Conservation (phyloP, 2,113 vertebrate species). For the Phrynosoma blainvillii region DNA sequence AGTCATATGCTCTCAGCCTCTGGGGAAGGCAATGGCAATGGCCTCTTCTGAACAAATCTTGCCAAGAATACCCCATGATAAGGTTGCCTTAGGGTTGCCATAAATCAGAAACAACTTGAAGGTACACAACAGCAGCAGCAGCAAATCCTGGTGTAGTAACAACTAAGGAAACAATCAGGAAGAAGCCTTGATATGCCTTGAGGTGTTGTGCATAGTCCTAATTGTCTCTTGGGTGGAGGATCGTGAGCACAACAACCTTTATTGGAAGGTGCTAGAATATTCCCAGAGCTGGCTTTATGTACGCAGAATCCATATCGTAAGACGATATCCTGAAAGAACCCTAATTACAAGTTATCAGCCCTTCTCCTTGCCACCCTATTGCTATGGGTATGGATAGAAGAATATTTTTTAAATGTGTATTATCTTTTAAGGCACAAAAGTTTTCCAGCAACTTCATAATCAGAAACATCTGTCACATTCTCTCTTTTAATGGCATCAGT, state of each 20-base stretch:
- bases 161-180: neutral
- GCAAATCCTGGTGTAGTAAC: neutral
- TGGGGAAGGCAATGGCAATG: too few species aligned
- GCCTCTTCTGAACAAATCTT: too few species aligned
- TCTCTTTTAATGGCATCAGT: constrained; percentile 9
- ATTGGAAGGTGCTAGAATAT: neutral
- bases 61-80: too few species aligned
- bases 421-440: neutral
- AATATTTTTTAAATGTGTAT: neutral
- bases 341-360: neutral
- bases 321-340: neutral
- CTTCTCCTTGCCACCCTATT: neutral
- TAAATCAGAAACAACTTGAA: too few species aligned
- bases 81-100: too few species aligned
- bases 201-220: neutral
- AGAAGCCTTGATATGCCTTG: neutral
- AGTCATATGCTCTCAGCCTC: too few species aligned
- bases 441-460: neutral
- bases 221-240: too few species aligned
- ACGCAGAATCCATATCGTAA: neutral
- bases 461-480: constrained; percentile 1
- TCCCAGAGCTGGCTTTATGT: neutral
- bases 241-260: neutral
- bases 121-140: too few species aligned
- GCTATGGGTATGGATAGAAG: neutral